Conservation (phyloP, 2,113 vertebrate species). For the Neotoma lepida region DNA sequence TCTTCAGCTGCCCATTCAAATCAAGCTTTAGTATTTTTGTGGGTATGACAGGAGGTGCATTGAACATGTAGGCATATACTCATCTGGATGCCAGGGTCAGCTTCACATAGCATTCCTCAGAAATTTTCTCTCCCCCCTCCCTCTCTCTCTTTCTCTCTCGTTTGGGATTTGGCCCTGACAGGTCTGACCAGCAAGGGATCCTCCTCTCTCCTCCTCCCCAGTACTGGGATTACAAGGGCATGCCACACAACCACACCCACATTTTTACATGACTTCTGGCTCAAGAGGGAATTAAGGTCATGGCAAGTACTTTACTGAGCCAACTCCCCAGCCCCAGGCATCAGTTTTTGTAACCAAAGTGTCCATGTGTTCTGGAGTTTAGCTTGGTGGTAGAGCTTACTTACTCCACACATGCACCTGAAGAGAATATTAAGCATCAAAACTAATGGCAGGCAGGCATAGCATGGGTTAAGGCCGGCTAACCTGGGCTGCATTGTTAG, state of each 20-base stretch:
- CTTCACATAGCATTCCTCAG: neutral
- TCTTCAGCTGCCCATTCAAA: neutral
- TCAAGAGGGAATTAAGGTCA: neutral
- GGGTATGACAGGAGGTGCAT: neutral
- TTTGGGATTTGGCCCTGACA: neutral
- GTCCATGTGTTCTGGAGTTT: neutral
- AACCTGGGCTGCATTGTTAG: neutral
- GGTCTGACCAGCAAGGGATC: neutral
- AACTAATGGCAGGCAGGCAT: neutral
- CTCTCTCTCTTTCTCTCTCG: no score
- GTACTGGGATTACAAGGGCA: neutral
- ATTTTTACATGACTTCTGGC: neutral
- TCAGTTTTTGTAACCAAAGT: neutral
- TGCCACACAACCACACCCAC: neutral
- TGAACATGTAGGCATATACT: neutral
- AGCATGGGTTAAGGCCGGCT: neutral
- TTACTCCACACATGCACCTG: neutral
- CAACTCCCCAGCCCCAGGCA: neutral
- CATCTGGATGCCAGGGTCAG: neutral
- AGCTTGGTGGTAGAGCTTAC: neutral
- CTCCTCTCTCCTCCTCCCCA: neutral
- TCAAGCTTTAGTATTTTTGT: neutral
- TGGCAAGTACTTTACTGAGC: neutral
- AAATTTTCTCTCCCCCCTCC: no score
- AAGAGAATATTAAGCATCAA: neutral